Conservation (phyloP, 2,888 invertebrate genomes). For the Busseola fusca region DNA sequence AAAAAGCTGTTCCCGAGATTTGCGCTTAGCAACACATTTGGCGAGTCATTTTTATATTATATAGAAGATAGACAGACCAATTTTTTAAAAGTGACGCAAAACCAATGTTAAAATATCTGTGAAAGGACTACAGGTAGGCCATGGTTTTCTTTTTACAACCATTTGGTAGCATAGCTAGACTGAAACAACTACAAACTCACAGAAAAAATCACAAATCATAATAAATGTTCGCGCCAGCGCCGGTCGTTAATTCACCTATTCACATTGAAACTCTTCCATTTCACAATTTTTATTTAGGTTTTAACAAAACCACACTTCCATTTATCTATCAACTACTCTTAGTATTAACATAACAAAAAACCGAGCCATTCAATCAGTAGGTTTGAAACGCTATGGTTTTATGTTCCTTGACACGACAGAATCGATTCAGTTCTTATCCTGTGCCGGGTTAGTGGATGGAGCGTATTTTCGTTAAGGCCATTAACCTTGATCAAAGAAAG, state of each 20-base stretch:
- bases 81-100: no score
- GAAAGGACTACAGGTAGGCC: no score
- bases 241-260: constrained; percentile 48
- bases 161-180: neutral
- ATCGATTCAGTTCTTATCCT: constrained; percentile 49
- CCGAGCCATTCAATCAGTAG: constrained; percentile 29
- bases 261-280: constrained; percentile 32
- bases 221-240: constrained; percentile 32
- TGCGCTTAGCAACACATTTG: no score
- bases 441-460: constrained; percentile 64
- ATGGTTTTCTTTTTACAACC: neutral
- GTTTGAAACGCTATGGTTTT: constrained; percentile 42
- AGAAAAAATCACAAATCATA: constrained; percentile 50
- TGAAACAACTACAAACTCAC: constrained; percentile 21
- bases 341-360: constrained; percentile 27
- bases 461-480: constrained; percentile 66
- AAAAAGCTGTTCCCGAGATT: no score
- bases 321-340: constrained; percentile 52
- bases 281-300: constrained; percentile 37
- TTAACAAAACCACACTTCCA: constrained; percentile 35
- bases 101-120: no score
- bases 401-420: constrained; percentile 21
- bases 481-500: constrained; percentile 74
- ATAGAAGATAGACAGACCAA: no score
- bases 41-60: no score